Conservation (phyloP, 92 coral and sea anemone genomes). For the Epizoanthus fatuus region DNA sequence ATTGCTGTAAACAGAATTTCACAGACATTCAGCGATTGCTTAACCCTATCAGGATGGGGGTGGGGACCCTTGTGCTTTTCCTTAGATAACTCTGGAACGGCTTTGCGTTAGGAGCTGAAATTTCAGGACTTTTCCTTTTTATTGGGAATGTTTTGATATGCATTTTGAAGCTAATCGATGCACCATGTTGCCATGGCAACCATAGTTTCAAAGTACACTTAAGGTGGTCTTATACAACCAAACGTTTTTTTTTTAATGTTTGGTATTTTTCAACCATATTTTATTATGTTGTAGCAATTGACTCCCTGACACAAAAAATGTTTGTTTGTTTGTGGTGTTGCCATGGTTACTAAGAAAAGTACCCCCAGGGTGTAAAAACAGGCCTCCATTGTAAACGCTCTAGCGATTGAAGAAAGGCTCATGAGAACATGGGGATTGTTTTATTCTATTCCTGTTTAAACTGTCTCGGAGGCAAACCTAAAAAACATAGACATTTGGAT, state of each 20-base stretch:
- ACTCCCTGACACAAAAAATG: background rate
- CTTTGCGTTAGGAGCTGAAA: too few species aligned
- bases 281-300: background rate
- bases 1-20: too few species aligned
- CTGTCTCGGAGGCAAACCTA: background rate
- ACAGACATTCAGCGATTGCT: too few species aligned
- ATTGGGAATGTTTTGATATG: too few species aligned
- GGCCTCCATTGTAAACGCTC: background rate
- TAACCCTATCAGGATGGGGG: too few species aligned
- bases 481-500: background rate
- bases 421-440: background rate
- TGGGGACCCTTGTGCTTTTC: too few species aligned
- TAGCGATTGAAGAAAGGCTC: constrained; percentile 1
- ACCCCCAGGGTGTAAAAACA: background rate
- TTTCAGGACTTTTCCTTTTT: too few species aligned
- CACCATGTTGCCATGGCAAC: too few species aligned
- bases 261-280: background rate
- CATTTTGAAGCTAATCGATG: too few species aligned
- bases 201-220: too few species aligned
- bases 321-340: constrained; percentile 3
- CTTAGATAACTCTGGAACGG: too few species aligned
- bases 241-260: background rate
- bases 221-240: background rate
- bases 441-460: background rate
- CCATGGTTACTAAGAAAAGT: background rate